A percentile compares a stretch with the other conserved stretches of the same genome.
Evolutionary conservation across 2,113 vertebrate species (phyloP).

Genomic region (Lepus americanus): DNA sequence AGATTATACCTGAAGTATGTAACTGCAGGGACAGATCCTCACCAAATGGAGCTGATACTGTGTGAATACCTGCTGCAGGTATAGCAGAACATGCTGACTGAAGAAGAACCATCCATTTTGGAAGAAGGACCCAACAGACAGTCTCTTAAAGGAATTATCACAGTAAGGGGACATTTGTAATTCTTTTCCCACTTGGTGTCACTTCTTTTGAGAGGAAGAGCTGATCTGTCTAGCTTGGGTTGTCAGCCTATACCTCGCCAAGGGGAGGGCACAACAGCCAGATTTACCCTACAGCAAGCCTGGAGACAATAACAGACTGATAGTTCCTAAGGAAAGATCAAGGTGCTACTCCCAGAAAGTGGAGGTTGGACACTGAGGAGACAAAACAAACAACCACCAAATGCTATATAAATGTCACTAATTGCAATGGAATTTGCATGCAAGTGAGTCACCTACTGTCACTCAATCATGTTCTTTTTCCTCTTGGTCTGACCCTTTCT

Average conservation of each 20-base stretch:
- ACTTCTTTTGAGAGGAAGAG: slow-evolving; percentile 4
- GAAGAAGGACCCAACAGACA: not conserved
- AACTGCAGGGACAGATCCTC: not conserved
- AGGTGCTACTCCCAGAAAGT: not conserved
- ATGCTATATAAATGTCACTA: not conserved
- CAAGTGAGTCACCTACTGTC: too few species aligned
- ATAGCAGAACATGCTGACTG: not conserved
- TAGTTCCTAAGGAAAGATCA: not conserved
- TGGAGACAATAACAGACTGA: too few species aligned
- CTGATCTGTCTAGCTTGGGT: not conserved
- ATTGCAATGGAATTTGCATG: not conserved
- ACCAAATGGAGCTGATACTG: not conserved
- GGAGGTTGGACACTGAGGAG: not conserved
- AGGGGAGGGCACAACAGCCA: not conserved
- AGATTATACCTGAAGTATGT: not conserved
- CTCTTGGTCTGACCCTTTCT: not conserved
- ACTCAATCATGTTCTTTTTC: not conserved
- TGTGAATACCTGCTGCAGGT: not conserved
- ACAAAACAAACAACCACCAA: not conserved
- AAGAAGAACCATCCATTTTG: not conserved
- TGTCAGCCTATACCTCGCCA: not conserved
- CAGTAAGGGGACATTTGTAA: not conserved
- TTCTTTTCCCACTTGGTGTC: not conserved
- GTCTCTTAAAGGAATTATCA: not conserved
- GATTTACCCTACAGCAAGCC: not conserved